Evolutionary conservation across 2,888 invertebrate species (phyloP), one percentile per base, ranked within the genome.

Genomic region (Mesorhabditis sp.): DNA sequence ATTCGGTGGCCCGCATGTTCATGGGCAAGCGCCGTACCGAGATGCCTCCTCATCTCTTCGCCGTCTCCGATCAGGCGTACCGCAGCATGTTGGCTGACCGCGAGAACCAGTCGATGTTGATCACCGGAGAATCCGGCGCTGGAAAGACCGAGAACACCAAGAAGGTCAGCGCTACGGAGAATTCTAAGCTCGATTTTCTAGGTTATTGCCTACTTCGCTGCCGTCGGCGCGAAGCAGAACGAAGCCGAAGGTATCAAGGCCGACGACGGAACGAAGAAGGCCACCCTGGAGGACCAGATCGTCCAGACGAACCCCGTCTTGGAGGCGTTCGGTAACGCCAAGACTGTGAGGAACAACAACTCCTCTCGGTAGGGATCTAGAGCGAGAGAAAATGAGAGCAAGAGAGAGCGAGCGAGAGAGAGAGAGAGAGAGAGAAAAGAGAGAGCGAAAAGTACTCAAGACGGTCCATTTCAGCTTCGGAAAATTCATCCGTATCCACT

Each of bases 101-200:
- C 68, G 82, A 83, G 68, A 78, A 82, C 68, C 81, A 92, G 92
- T 96, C 90, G 93, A 93, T 90, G 96, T 95, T 89, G 95, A 97
- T 91, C 71, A 79, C 97, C 89, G 94, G 94, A 86, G 94, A 95
- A 90, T 94, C 94, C 90, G 97, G 97, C 90, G 97, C 97, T 89
- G 96, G 96, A 90, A 96, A 97, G 91, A 97, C 96, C 91, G 97
- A 97, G 90, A 97, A 97, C 92, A 97, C 97, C 91, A 97, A 97
- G 91, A 97, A 97, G 73, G 28, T 28, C 28, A 28, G 28, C 28
- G 28, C 28, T 28, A 65, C 62, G 4, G 44, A 15, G 88, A 96
- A 96, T 96, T 96, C 90, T 88, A 10, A 13, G 28, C 44, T n/a
- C 43, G 28, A 28, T 13, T 43, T 4, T 44, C 91, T 96, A 96